These are phyloP conservation scores for Gymnopithys bicolor DNA, from an alignment of 2,797 vertebrate genomes.

Conservation along the genomic window DNA sequence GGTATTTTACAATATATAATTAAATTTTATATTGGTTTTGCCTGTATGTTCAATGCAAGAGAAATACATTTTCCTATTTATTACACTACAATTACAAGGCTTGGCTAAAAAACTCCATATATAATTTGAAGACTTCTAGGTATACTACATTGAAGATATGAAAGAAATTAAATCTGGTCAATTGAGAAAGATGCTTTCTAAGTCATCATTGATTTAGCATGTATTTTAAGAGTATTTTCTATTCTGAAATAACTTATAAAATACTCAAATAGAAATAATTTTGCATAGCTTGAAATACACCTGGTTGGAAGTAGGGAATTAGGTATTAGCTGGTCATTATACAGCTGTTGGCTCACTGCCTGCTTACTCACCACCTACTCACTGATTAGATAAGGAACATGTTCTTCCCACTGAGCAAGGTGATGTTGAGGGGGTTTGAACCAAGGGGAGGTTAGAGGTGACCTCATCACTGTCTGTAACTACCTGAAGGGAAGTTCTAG, in stretches of 20 bases:
- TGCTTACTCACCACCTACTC: neutral
- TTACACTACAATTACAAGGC: neutral
- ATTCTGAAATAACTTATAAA: neutral
- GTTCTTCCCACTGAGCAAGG: neutral
- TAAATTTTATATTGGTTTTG: neutral
- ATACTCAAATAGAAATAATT: neutral
- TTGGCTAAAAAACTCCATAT: neutral
- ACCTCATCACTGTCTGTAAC: no score
- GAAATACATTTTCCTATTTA: neutral
- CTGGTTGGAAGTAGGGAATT: neutral
- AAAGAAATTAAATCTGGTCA: neutral
- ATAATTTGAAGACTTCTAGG: neutral
- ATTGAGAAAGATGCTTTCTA: neutral
- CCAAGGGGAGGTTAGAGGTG: neutral
- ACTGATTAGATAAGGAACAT: neutral
- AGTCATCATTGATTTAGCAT: neutral
- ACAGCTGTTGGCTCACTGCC: accelerated
- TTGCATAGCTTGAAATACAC: neutral
- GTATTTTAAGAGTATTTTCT: neutral
- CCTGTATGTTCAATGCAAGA: neutral
- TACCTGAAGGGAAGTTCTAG: no score
- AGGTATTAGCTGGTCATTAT: neutral
- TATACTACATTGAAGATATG: neutral
- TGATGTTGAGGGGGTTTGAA: neutral
- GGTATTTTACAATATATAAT: neutral